Base-by-base conservation (phyloP, 1,140 invertebrate genomes). In the Pantala flavescens region DNA sequence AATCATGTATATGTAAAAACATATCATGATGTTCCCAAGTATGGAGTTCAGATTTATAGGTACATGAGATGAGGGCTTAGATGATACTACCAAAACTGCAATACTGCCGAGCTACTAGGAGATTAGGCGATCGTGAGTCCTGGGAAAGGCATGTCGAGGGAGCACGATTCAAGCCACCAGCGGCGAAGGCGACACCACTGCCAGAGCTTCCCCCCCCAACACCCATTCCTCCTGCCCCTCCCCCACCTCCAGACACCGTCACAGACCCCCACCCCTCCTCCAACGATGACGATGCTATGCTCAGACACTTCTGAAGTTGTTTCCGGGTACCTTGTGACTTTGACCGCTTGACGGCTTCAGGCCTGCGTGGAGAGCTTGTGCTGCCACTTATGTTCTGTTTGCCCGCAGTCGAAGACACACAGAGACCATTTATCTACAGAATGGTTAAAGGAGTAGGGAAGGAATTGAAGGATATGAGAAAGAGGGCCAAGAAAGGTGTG, bases 51-150 rank as follows among this genome's bases (percentile, higher is more conserved):
- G 49, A 63, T 63, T 63, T 21, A 63, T 63, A 63, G n/a, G 49
- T 19, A 63, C 49, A 63, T 63, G 49, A 63, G 49, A 63, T 12
- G 55, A 71, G 63, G 75, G 71, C 79, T 79, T 82, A 83, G 82
- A 82, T 82, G 82, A 90, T 93, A 92, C 90, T 93, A 93, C 91
- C 92, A 90, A 93, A 93, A 90, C 91, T 93, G 90, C 90, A 92
- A 92, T 93, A 94, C 88, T 93, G 92, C 87, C 92, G 89, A 85
- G 91, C 90, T 85, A 88, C 87, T 81, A 89, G 88, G 83, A 90
- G 86, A 84, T 87, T 89, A 82, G 87, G 85, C 81, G 81, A 78
- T 77, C 77, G 76, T 77, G 76, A 76, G 76, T 74, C 77, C 77
- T 74, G 76, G 75, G 49, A 81, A 78, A 82, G 82, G 81, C 81